Base-by-base conservation (phyloP, 2,888 invertebrate species). In the Chirona hameri region DNA sequence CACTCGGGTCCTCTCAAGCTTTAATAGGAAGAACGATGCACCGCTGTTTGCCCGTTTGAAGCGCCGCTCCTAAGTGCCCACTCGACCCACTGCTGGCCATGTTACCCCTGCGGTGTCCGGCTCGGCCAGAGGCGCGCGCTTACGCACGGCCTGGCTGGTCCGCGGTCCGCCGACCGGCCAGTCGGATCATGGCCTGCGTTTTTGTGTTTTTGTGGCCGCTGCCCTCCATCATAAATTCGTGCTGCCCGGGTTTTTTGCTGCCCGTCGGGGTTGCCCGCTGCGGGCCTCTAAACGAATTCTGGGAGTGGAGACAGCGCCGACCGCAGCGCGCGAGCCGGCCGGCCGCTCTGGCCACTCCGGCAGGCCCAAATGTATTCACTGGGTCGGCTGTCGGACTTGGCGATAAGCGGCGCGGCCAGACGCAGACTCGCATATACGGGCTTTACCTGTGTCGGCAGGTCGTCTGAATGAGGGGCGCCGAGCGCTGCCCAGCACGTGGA, bases 171-270 rank as follows among this genome's bases (percentile, higher is more conserved):
- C 12, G 14, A 24, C 15, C 65, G 0, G 72, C 15, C 72, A 39
- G 39, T 7, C 39, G 18, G 10, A 76, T 76, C 39, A 46, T 46
- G 76, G 76, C 14, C 76, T 0, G 39, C 24, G 76, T 46, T 76
- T 76, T 69, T 69, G 52, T 52, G 52, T 52, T 52, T 27, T 24
- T 46, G 76, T 31, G 18, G 39, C 39, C 46, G 39, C 76, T 21
- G 21, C 76, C 76, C 76, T 76, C 76, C 76, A 46, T 76, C 76
- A 76, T 76, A 76, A 76, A 46, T 76, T 31, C 46, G 76, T 46
- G 76, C 46, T 24, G 39, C 39, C 39, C 76, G 46, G 24, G 18
- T 76, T 76, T 76, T 76, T 76, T 76, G 76, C 76, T 12, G 39
- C 12, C 24, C 10, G 76, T 4, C 31, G 29, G 72, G 72, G 31